Evolutionary conservation across 2,888 invertebrate genomes (phyloP), one percentile per base, ranked within the genome.

Genomic region (Andricus curvator): DNA sequence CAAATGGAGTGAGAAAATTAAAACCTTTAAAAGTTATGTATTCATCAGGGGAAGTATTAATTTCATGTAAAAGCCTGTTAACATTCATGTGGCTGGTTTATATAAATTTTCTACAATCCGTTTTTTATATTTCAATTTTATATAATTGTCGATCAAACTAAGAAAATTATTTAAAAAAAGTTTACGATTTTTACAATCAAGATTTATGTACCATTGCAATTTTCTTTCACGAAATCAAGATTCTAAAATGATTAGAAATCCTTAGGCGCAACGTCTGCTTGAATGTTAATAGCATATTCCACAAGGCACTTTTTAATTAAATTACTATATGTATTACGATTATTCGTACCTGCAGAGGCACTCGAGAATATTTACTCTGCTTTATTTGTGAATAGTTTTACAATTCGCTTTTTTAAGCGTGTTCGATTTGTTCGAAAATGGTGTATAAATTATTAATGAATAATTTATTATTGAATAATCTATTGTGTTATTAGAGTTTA

Each of bases 1-100:
- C 91, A 91, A 87, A 82, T 90, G 65, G 89, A 85, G 78, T 91
- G 88, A 88, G 66, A 15, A 9, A 25, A 15, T 66, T 66, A 4
- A 66, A 20, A 41, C 20, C 13, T n/a, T 37, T 13, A 29, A 29
- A 56, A 11, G 20, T 74, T 33, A 17, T 51, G 48, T 17, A 11
- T 51, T 56, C 33, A 29, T 56, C 17, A 29, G 20, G 2, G 56
- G 51, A 74, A 56, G 74, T 51, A 74, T 74, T 74, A 29, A 17
- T 74, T 65, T 81, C 77, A 9, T 77, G 82, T 62, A 62, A 77
- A 67, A 79, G 25, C 68, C 65, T 80, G 66, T 66, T 78, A 77
- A 79, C 78, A 67, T 79, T 77, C 74, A 60, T 17, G 44, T 79
- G 68, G 48, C 22, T 70, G 44, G 48, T 80, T 78, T 80, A 65